phyloP scores from a whole-genome alignment of 2,797 vertebrate genomes.

The Cirrhinus molitorella region DNA sequence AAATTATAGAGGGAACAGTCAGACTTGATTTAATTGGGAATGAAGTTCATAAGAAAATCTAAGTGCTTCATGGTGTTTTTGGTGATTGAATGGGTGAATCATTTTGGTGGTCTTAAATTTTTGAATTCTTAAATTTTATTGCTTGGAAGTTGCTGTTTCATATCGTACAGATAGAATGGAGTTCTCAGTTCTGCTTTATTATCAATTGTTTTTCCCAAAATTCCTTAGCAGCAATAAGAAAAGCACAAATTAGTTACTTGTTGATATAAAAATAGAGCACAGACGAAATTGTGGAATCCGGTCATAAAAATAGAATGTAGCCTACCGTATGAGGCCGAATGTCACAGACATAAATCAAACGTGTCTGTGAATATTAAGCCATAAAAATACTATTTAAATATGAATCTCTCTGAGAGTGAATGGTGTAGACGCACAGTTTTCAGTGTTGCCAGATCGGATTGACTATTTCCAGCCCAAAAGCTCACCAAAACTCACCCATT shows the following conservation, averaged over 20 bases:
- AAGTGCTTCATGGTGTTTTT: background rate
- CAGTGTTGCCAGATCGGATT: too few species aligned
- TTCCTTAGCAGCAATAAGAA: background rate
- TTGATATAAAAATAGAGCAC: background rate
- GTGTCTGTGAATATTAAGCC: too few species aligned
- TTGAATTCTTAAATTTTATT: background rate
- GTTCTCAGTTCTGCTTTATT: background rate
- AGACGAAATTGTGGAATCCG: too few species aligned
- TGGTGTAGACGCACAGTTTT: too few species aligned
- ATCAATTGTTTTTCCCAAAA: background rate
- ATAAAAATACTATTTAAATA: too few species aligned
- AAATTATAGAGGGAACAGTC: conserved; percentile 16
- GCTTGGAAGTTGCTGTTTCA: background rate
- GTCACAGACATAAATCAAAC: too few species aligned
- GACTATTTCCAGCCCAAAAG: too few species aligned
- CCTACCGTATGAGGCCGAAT: too few species aligned
- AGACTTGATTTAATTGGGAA: background rate
- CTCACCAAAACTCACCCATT: too few species aligned
- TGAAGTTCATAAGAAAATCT: conserved; percentile 9
- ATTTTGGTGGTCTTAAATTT: background rate
- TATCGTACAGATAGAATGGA: background rate
- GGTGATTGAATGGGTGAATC: background rate
- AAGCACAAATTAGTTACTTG: background rate
- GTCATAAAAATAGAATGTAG: too few species aligned
- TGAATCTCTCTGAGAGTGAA: too few species aligned